These are phyloP conservation scores for Cryptosula pallasiana DNA, from an alignment of 2,888 invertebrate species.

Conservation along the genomic window DNA sequence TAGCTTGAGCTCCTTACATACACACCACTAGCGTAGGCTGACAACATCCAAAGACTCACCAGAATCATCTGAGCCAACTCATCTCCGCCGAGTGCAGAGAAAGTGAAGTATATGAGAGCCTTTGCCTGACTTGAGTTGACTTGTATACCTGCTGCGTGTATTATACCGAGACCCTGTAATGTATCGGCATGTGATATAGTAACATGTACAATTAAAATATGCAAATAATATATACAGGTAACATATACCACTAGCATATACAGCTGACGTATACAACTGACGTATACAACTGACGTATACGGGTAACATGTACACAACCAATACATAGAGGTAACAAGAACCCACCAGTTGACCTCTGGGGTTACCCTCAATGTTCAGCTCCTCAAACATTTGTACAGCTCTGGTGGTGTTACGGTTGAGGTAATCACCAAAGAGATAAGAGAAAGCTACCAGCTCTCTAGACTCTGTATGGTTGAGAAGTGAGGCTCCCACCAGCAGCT, in stretches of 20 bases:
- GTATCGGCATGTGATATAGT: too few species aligned
- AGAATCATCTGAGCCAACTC: slow-evolving; percentile 93
- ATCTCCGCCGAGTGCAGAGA: slow-evolving; percentile 85
- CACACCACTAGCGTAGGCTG: too few species aligned
- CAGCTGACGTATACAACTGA: too few species aligned
- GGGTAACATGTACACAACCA: slow-evolving; percentile 1
- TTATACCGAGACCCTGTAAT: slow-evolving; percentile 74
- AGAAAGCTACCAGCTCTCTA: slow-evolving; percentile 80
- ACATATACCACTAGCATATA: too few species aligned
- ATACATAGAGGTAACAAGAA: slow-evolving; percentile 28
- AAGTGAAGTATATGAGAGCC: slow-evolving; percentile 81
- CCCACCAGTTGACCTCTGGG: slow-evolving; percentile 83
- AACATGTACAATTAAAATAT: too few species aligned
- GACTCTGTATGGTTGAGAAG: slow-evolving; percentile 75
- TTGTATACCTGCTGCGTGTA: slow-evolving; percentile 78
- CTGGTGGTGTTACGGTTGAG: slow-evolving; percentile 69
- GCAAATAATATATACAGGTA: too few species aligned
- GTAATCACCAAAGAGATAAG: slow-evolving; percentile 76
- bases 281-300: too few species aligned
- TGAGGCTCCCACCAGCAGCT: slow-evolving; percentile 72
- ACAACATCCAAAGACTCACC: too few species aligned
- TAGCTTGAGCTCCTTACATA: too few species aligned
- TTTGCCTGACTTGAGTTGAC: slow-evolving; percentile 79
- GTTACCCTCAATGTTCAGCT: slow-evolving; percentile 69
- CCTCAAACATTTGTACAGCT: slow-evolving; percentile 71